These are phyloP conservation scores for Periophthalmodon schlosseri DNA, from an alignment of 2,113 vertebrate species.

Conservation along the genomic window DNA sequence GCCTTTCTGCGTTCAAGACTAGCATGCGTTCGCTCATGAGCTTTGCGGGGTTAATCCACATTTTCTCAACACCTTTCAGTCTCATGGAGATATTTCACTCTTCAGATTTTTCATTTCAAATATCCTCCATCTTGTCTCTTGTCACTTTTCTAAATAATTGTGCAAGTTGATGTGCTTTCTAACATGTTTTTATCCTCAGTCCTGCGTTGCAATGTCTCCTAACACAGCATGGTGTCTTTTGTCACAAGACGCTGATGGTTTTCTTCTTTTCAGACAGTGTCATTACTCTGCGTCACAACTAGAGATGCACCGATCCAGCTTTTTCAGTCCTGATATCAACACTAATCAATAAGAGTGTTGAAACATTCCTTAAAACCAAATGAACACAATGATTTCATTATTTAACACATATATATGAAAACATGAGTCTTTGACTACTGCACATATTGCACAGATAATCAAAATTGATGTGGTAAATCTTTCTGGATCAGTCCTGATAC, in stretches of 20 bases:
- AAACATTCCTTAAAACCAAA: not conserved
- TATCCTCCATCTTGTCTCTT: not conserved
- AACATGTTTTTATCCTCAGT: slow-evolving; percentile 32
- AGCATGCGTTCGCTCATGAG: slow-evolving; percentile 43
- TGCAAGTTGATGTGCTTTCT: slow-evolving; percentile 7
- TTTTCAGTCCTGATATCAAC: not conserved
- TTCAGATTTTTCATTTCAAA: slow-evolving; percentile 6
- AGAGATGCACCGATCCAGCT: not conserved
- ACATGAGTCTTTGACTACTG: too few relatives aligned
- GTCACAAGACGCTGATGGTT: slow-evolving; percentile 67
- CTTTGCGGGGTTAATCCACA: slow-evolving; percentile 21
- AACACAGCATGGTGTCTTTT: slow-evolving; percentile 63
- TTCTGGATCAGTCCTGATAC: not conserved
- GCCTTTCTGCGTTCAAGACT: slow-evolving; percentile 45
- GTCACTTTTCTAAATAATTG: slow-evolving; percentile 12
- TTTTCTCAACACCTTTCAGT: slow-evolving; percentile 5
- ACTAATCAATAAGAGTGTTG: not conserved
- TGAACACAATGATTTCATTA: not conserved
- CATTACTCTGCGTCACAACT: slow-evolving; percentile 33
- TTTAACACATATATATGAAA: too few relatives aligned
- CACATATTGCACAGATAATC: not conserved
- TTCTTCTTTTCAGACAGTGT: slow-evolving; percentile 59
- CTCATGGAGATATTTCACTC: not conserved
- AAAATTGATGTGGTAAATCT: not conserved
- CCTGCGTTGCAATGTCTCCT: slow-evolving; percentile 43